phyloP scores from a whole-genome alignment of 37 sponge, comb jelly and placozoan species.

The Lycopodina hypogea region DNA sequence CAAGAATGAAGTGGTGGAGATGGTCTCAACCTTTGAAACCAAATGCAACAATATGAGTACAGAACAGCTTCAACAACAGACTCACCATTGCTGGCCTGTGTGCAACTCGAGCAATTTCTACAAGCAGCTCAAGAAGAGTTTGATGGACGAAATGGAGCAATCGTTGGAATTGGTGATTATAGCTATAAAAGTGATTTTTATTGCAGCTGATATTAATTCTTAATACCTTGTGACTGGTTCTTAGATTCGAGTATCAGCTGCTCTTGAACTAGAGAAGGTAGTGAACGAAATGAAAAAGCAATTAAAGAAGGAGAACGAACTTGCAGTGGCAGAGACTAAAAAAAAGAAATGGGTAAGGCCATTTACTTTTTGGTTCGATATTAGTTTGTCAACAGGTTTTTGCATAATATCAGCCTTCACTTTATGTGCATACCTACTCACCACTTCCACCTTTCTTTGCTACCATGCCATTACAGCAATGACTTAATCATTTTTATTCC shows the following conservation, averaged over 20 bases:
- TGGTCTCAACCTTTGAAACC: slow-evolving; percentile 69
- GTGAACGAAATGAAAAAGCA: slow-evolving; percentile 69
- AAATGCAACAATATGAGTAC: slow-evolving; percentile 62
- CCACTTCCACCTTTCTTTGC: too few relatives aligned
- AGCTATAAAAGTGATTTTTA: not conserved
- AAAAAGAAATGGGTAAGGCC: slow-evolving; percentile 88
- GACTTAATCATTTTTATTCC: too few relatives aligned
- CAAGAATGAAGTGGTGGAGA: slow-evolving; percentile 64
- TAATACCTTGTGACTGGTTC: not conserved
- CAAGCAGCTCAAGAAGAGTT: slow-evolving; percentile 53
- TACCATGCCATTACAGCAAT: too few relatives aligned
- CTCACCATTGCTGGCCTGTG: slow-evolving; percentile 69
- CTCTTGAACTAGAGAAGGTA: slow-evolving; percentile 48
- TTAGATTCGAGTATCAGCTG: slow-evolving; percentile 62
- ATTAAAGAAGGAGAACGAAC: slow-evolving; percentile 69
- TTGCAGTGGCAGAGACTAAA: slow-evolving; percentile 84
- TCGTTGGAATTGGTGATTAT: slow-evolving; percentile 59
- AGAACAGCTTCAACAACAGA: slow-evolving; percentile 62
- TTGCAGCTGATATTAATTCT: not conserved
- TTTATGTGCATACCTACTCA: too few relatives aligned
- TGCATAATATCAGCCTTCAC: too few relatives aligned
- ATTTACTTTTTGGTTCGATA: too few relatives aligned
- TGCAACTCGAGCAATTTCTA: slow-evolving; percentile 36
- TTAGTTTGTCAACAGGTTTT: too few relatives aligned
- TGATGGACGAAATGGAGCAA: slow-evolving; percentile 58